Evolutionary conservation across 2,888 invertebrate genomes (phyloP).

Genomic region (Protonemura montana): DNA sequence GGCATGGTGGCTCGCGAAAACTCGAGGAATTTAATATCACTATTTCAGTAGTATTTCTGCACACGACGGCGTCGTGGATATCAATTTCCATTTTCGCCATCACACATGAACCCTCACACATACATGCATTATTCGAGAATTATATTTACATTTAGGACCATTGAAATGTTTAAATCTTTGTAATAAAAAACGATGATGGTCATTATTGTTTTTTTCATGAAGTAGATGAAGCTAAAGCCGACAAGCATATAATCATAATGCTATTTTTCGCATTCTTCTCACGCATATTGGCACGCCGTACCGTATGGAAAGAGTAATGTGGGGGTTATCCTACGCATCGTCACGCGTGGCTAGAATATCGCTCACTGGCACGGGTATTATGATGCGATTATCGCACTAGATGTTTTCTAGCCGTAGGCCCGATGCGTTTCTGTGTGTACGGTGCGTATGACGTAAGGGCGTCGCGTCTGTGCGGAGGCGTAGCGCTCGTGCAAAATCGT

Average conservation of each 20-base stretch:
- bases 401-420: not conserved
- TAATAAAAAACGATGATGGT: not conserved
- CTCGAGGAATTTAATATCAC: not conserved
- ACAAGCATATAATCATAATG: not conserved
- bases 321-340: not conserved
- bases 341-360: not conserved
- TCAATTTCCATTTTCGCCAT: not conserved
- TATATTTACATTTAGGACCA: not conserved
- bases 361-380: not conserved
- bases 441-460: too few species aligned
- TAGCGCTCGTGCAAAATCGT: too few species aligned
- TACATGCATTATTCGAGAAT: not conserved
- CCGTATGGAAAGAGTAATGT: not conserved
- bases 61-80: not conserved
- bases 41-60: constrained; percentile 2
- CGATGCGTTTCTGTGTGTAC: too few species aligned
- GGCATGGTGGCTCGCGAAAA: not conserved
- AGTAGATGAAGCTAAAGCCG: not conserved
- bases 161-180: not conserved
- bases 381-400: not conserved
- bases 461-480: too few species aligned
- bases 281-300: not conserved
- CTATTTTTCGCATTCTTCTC: not conserved
- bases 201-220: not conserved
- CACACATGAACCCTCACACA: not conserved